These are phyloP conservation scores for Acromyrmex charruanus DNA, from an alignment of 1,140 invertebrate genomes.

Conservation along the genomic window DNA sequence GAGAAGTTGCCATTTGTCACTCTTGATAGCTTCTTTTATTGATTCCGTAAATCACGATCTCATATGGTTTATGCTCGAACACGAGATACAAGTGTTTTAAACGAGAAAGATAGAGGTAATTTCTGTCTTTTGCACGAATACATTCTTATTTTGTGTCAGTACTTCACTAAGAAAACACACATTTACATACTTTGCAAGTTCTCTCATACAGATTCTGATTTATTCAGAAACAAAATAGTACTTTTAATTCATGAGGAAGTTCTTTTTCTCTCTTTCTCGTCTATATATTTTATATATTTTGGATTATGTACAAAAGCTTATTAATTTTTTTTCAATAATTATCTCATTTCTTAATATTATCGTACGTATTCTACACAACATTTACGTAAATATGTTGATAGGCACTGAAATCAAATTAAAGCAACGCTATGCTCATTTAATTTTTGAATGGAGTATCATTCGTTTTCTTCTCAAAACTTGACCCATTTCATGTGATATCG, in stretches of 20 bases:
- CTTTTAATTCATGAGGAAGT: constrained; percentile 7
- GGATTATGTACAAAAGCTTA: neutral
- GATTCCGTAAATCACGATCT: constrained; percentile 15
- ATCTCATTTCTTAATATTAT: neutral
- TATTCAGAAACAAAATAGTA: constrained; percentile 28
- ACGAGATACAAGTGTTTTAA: constrained; percentile 8
- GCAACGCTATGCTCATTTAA: neutral
- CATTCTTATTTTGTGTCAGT: neutral
- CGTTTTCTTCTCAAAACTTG: constrained; percentile 26
- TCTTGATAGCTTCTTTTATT: neutral
- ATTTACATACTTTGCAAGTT: constrained; percentile 15
- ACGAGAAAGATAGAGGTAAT: neutral
- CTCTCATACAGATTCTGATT: neutral
- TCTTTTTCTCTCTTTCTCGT: neutral
- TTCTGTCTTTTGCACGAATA: neutral
- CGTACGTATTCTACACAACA: neutral
- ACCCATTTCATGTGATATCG: constrained; percentile 35
- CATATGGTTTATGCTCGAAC: neutral
- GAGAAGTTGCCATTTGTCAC: constrained; percentile 47
- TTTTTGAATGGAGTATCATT: constrained; percentile 4
- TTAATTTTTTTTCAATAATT: neutral
- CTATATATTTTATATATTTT: neutral
- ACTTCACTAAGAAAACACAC: neutral
- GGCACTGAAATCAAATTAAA: neutral
- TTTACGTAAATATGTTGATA: neutral